Evolutionary conservation across 2,113 vertebrate species (phyloP).

Genomic region (Nestor notabilis): DNA sequence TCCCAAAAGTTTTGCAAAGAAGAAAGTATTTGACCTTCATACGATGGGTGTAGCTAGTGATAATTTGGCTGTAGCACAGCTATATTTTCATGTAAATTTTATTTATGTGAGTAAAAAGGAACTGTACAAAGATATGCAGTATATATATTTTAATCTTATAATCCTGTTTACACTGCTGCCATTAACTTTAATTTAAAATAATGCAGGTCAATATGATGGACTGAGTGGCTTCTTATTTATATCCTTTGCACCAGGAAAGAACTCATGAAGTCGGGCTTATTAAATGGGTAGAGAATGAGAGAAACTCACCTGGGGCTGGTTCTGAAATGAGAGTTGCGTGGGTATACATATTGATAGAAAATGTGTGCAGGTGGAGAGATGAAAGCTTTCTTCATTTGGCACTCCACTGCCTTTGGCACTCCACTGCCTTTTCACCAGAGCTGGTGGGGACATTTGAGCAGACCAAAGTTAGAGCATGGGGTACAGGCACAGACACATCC

Average conservation of each 20-base stretch:
- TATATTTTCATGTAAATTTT: not conserved
- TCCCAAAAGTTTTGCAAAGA: not conserved
- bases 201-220: not conserved
- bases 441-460: not conserved
- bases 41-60: not conserved
- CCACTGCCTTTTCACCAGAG: not conserved
- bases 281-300: conserved; percentile 54
- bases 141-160: not conserved
- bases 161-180: not conserved
- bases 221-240: conserved; percentile 19
- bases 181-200: conserved; percentile 45
- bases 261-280: conserved; percentile 40
- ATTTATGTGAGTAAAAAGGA: not conserved
- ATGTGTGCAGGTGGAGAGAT: not conserved
- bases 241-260: conserved; percentile 45
- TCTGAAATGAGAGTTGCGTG: not conserved
- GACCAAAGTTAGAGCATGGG: not conserved
- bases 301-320: not conserved
- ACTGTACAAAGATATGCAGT: not conserved
- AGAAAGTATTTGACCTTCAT: not conserved
- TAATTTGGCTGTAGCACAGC: not conserved
- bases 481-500: not conserved
- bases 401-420: not conserved
- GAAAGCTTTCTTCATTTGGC: not conserved
- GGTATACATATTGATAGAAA: not conserved